Conservation (phyloP, 2,113 vertebrate genomes). For the Aphyosemion australe region DNA sequence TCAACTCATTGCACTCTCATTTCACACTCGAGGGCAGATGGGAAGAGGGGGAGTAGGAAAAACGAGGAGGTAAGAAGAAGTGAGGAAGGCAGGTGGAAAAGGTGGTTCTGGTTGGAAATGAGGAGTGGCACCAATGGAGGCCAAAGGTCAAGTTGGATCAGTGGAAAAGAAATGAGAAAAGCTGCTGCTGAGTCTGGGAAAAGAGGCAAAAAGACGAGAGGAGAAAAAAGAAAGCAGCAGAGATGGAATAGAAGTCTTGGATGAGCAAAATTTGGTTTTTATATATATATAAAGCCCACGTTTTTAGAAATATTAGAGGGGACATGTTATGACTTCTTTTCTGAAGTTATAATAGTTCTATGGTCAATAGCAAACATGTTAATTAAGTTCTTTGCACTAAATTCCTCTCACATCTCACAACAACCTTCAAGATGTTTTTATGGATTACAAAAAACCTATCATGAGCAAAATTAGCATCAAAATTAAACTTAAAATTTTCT, state of each 20-base stretch:
- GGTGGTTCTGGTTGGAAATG: slow-evolving; percentile 1
- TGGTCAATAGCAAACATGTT: too few relatives aligned
- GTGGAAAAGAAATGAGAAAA: slow-evolving; percentile 28
- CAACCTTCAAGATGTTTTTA: too few relatives aligned
- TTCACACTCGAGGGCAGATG: slow-evolving; percentile 66
- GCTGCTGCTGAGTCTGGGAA: background rate
- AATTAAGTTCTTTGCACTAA: too few relatives aligned
- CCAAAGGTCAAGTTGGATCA: slow-evolving; percentile 15
- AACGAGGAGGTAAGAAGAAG: background rate
- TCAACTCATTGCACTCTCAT: slow-evolving; percentile 64
- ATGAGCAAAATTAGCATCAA: too few relatives aligned
- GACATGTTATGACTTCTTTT: too few relatives aligned
- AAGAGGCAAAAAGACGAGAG: slow-evolving; percentile 7
- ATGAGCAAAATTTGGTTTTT: background rate
- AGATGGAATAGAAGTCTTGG: background rate
- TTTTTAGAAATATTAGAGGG: too few relatives aligned
- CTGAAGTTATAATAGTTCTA: too few relatives aligned
- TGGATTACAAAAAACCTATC: too few relatives aligned
- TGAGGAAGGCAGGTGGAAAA: slow-evolving; percentile 1
- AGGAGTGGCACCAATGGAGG: slow-evolving; percentile 1
- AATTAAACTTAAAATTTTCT: too few relatives aligned
- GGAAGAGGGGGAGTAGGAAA: slow-evolving; percentile 10
- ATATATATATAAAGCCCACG: too few relatives aligned
- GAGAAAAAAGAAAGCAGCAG: background rate
- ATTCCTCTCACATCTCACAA: too few relatives aligned